Percentiles rank a stretch among this genome's conserved stretches.
Evolutionary conservation across 2,888 invertebrate genomes (phyloP).

Genomic region (Eristalis arbustorum): DNA sequence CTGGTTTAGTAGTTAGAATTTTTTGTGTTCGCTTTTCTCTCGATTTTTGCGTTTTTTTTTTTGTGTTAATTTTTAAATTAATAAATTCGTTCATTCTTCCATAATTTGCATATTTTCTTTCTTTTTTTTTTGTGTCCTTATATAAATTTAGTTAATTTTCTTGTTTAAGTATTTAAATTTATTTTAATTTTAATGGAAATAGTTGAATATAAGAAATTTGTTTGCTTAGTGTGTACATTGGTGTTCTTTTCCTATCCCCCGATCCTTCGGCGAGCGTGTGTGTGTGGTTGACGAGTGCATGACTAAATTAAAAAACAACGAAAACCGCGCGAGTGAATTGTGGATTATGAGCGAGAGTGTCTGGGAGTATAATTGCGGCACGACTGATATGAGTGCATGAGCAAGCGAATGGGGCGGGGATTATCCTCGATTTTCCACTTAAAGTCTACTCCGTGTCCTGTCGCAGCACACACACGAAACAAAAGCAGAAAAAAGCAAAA

Average conservation of each 20-base stretch:
- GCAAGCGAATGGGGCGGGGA: not conserved
- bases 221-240: slow-evolving; percentile 57
- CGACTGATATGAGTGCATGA: slow-evolving; percentile 44
- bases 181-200: slow-evolving; percentile 65
- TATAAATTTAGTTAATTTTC: slow-evolving; percentile 50
- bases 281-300: not conserved
- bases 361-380: slow-evolving; percentile 54
- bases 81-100: slow-evolving; percentile 70
- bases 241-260: slow-evolving; percentile 36
- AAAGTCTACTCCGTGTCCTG: not conserved
- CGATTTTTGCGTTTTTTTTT: too few species aligned
- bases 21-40: slow-evolving; percentile 43
- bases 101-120: slow-evolving; percentile 38
- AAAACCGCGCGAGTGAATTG: not conserved
- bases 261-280: slow-evolving; percentile 2
- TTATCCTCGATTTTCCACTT: slow-evolving; percentile 6
- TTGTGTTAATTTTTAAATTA: slow-evolving; percentile 54
- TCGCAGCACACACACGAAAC: not conserved
- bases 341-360: not conserved
- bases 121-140: slow-evolving; percentile 1
- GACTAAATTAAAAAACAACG: slow-evolving; percentile 24
- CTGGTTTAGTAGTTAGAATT: slow-evolving; percentile 51
- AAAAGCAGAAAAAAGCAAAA: slow-evolving; percentile 30
- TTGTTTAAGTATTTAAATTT: slow-evolving; percentile 29
- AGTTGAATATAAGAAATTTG: slow-evolving; percentile 60